Evolutionary conservation across 2,113 vertebrate species (phyloP).

Genomic region (Hippocampus guttulatus): DNA sequence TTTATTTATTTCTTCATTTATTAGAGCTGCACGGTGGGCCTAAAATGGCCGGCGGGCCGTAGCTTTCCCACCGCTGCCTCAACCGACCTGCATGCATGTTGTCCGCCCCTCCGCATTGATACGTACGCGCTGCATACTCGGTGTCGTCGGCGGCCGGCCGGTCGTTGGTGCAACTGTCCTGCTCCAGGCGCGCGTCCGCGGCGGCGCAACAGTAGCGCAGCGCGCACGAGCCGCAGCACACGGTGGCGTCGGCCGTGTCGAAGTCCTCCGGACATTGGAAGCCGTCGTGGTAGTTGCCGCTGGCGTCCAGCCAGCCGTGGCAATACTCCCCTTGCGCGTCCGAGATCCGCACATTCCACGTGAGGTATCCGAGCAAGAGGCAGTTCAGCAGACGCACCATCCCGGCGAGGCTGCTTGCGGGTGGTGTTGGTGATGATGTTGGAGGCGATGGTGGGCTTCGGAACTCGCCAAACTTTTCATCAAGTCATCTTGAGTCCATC

Average conservation of each 20-base stretch:
- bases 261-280: constrained; percentile 96
- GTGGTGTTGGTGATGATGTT: not conserved
- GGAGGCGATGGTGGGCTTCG: not conserved
- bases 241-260: constrained; percentile 86
- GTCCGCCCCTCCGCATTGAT: not conserved
- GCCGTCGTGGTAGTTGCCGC: constrained; percentile 86
- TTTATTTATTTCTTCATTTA: not conserved
- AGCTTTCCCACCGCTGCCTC: not conserved
- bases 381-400: constrained; percentile 75
- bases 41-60: not conserved
- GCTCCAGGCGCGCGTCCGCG: constrained; percentile 84
- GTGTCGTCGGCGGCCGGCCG: constrained; percentile 72
- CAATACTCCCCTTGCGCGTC: constrained; percentile 86
- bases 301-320: constrained; percentile 90
- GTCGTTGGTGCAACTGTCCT: constrained; percentile 90
- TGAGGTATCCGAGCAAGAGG: constrained; percentile 78
- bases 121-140: constrained; percentile 83
- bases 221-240: constrained; percentile 92
- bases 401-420: constrained; percentile 28
- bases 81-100: not conserved
- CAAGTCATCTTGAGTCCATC: constrained; percentile 1
- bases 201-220: constrained; percentile 93
- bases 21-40: not conserved
- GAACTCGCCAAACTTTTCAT: not conserved
- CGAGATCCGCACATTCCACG: constrained; percentile 74